Evolutionary conservation across 2,113 vertebrate genomes (phyloP), one percentile per base, ranked within the genome.

Genomic region (Corapipo altera): DNA sequence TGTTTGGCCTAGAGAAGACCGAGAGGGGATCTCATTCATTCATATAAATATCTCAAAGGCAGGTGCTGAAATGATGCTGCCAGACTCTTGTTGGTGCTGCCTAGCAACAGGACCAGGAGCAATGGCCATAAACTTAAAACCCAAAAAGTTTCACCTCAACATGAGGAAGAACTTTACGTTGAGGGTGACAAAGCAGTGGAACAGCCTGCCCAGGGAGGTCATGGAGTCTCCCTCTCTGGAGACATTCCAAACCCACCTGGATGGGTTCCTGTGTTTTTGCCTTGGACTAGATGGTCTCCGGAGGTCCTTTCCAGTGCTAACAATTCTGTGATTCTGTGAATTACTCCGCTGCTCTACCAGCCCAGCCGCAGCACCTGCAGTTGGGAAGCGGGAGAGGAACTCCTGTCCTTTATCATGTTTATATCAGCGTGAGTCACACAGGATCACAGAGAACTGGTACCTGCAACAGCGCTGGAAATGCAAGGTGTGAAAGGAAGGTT

Each of bases 401-500:
- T 67, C 51, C 52, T 41, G 22, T 55, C 51, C 39, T 30, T n/a
- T 69, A 22, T 2, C 27, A 1, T 21, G 20, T 72, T 57, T 27
- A 0, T 44, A 37, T 87, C 70, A 27, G 13, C 1, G 1, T 65
- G 65, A 89, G 67, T 73, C 74, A 54, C 49, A 19, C 11, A 24
- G 54, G 8, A 16, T 72, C 39, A 7, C 22, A 33, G 72, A 30
- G 67, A 51, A 24, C 24, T 26, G 58, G 26, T 37, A 15, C 58
- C 37, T 72, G 46, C 41, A 58, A 6, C 41, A 66, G 26, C 2
- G 2, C 37, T 24, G 62, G 65, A 51, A 44, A 26, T 44, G 13
- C 1, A 8, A 27, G 9, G 37, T 0, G 8, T n/a, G 41, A 32
- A 33, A 57, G 4, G 61, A n/a, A 70, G 33, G 59, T 43, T 1